Conservation (phyloP, 2,113 vertebrate genomes). For the Aspiorhynchus laticeps region DNA sequence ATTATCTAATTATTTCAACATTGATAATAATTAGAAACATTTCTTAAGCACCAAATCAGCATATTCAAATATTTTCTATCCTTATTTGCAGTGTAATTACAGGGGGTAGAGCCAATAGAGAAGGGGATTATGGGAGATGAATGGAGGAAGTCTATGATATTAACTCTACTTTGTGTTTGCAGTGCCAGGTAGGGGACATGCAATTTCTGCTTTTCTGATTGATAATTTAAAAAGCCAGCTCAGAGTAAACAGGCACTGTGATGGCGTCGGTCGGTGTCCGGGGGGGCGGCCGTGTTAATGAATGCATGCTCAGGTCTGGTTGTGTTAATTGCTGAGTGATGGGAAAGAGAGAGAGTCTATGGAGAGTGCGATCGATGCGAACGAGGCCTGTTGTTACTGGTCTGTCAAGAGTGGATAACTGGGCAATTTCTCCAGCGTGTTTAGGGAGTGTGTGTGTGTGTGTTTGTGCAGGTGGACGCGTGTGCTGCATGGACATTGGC, state of each 20-base stretch:
- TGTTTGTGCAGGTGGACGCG: constrained; percentile 13
- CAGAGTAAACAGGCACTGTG: constrained; percentile 54
- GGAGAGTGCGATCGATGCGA: constrained; percentile 24
- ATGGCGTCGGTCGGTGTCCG: constrained; percentile 22
- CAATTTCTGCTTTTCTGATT: constrained; percentile 64
- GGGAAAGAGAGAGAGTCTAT: constrained; percentile 37
- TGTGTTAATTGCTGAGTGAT: constrained; percentile 61
- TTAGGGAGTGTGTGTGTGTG: background rate
- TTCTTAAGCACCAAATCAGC: background rate
- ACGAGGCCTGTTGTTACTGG: constrained; percentile 38
- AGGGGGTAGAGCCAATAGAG: constrained; percentile 56
- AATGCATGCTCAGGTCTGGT: constrained; percentile 56
- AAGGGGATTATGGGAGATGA: constrained; percentile 57
- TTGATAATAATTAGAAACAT: too few relatives aligned
- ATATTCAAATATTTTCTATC: background rate
- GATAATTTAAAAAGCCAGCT: constrained; percentile 66
- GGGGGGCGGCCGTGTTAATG: constrained; percentile 45
- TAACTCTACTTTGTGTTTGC: constrained; percentile 48
- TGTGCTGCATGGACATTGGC: background rate
- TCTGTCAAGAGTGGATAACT: constrained; percentile 49
- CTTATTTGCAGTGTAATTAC: constrained; percentile 53
- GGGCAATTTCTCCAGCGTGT: constrained; percentile 24
- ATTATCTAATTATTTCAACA: too few relatives aligned
- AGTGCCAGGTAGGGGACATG: constrained; percentile 64
- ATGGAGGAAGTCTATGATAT: constrained; percentile 57